A percentile compares a stretch with the other conserved stretches of the same genome.
Evolutionary conservation across 2,113 vertebrate genomes (phyloP).

Genomic region (Mustelus asterias): DNA sequence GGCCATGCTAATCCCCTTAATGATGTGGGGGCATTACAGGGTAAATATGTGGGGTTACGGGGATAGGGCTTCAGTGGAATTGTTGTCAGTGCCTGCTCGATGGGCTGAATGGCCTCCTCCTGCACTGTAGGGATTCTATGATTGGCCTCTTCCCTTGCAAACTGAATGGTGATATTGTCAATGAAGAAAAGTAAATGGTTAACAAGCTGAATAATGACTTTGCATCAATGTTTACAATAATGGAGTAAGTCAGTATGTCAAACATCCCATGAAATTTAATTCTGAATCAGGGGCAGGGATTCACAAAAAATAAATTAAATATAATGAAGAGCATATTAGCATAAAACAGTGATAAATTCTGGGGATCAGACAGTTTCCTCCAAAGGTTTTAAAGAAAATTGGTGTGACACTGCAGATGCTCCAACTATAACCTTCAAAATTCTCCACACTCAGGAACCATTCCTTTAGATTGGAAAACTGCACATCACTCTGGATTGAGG

Average conservation of each 20-base stretch:
- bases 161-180: background rate
- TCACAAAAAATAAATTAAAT: background rate
- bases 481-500: background rate
- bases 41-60: too few relatives aligned
- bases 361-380: background rate
- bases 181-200: background rate
- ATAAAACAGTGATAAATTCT: background rate
- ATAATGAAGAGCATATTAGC: background rate
- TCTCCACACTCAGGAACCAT: background rate
- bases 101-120: too few relatives aligned
- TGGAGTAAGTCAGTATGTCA: background rate
- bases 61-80: too few relatives aligned
- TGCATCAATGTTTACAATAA: background rate
- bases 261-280: background rate
- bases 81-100: too few relatives aligned
- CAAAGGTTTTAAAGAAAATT: too few relatives aligned
- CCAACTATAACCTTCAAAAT: background rate
- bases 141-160: too few relatives aligned
- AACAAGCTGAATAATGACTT: background rate
- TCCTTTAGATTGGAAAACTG: background rate
- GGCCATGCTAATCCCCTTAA: too few relatives aligned
- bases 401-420: background rate
- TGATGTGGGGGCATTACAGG: too few relatives aligned
- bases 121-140: too few relatives aligned
- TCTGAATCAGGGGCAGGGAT: background rate